These are phyloP conservation scores for Apotomis betuletana DNA, from an alignment of 2,888 invertebrate genomes.

Conservation along the genomic window DNA sequence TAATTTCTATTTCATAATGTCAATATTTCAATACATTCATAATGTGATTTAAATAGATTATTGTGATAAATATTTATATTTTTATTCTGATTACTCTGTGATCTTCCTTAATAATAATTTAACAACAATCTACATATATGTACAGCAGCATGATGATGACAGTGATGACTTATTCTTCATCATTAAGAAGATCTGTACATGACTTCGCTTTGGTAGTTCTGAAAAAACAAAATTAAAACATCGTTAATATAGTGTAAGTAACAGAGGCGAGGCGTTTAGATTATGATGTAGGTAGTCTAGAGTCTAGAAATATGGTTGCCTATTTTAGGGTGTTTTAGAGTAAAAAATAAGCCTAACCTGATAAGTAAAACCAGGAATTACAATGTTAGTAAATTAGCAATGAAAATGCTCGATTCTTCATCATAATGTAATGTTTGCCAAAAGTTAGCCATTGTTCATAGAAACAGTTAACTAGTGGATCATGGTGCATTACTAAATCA, in stretches of 20 bases:
- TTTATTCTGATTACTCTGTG: conserved; percentile 12
- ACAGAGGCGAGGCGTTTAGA: neutral
- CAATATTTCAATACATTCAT: conserved; percentile 25
- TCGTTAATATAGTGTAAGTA: conserved; percentile 4
- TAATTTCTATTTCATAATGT: conserved; percentile 27
- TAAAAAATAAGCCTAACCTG: too few relatives aligned
- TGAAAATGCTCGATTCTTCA: too few relatives aligned
- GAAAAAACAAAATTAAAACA: conserved; percentile 60
- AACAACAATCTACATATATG: conserved; percentile 20
- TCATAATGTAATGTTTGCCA: too few relatives aligned
- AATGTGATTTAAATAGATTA: conserved; percentile 15
- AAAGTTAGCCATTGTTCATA: too few relatives aligned
- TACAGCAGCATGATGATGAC: conserved; percentile 5
- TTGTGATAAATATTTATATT: conserved; percentile 15
- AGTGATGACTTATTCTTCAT: conserved; percentile 75
- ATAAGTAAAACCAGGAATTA: too few relatives aligned
- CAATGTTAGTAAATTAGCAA: too few relatives aligned
- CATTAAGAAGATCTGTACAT: conserved; percentile 87
- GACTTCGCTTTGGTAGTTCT: conserved; percentile 89
- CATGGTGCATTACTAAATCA: too few relatives aligned
- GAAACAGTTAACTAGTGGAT: too few relatives aligned
- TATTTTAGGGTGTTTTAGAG: too few relatives aligned
- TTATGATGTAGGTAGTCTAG: too few relatives aligned
- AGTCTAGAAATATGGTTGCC: too few relatives aligned
- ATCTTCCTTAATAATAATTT: conserved; percentile 12